Percentiles rank a stretch among this genome's conserved stretches.
phyloP scores from a whole-genome alignment of 2,113 vertebrate genomes.

The Odontophorus gujanensis region DNA sequence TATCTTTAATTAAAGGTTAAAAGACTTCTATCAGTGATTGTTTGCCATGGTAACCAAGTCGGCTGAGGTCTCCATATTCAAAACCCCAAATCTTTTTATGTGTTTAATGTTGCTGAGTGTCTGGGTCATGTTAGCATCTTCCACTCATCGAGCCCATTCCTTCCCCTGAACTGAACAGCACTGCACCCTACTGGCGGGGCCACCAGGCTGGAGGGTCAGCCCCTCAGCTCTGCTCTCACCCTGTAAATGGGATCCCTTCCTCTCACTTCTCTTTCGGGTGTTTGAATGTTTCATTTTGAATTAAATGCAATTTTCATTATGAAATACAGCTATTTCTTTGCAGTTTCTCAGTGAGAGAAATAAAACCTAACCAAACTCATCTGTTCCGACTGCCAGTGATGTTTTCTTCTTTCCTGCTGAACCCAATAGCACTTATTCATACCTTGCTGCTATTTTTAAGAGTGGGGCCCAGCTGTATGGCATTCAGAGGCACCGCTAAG shows the following conservation, averaged over 20 bases:
- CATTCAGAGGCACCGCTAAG: neutral
- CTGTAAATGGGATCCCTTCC: neutral
- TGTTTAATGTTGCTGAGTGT: neutral
- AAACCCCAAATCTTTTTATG: conserved; percentile 51
- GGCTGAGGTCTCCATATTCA: conserved; percentile 43
- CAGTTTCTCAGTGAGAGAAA: neutral
- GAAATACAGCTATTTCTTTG: neutral
- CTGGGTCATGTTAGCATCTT: neutral
- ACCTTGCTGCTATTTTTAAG: neutral
- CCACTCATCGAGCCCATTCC: neutral
- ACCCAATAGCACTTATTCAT: neutral
- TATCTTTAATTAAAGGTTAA: conserved; percentile 71
- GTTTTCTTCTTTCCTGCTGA: neutral
- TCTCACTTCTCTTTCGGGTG: neutral
- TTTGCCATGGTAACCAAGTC: conserved; percentile 68
- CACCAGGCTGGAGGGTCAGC: neutral
- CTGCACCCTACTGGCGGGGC: neutral
- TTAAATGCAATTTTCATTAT: neutral
- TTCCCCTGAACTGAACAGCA: neutral
- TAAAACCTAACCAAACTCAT: neutral
- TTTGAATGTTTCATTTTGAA: conserved; percentile 9
- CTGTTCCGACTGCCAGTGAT: neutral
- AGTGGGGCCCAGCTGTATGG: neutral
- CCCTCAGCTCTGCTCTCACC: neutral
- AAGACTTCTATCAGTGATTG: conserved; percentile 54